phyloP scores from a whole-genome alignment of 1,140 invertebrate species.

The Procambarus virginalis region DNA sequence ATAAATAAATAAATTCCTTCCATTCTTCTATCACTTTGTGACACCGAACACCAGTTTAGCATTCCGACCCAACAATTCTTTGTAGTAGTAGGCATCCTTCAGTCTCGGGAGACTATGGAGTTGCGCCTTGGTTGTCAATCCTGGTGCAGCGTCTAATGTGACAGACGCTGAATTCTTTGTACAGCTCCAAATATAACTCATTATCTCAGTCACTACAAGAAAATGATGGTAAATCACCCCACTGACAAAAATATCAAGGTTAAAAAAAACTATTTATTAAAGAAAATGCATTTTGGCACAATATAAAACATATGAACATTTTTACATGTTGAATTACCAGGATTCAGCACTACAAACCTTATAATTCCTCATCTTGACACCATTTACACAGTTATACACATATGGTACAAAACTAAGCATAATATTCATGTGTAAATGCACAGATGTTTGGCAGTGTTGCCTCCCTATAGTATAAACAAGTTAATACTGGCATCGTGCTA shows the following conservation, averaged over 20 bases:
- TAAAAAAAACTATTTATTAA: constrained; percentile 29
- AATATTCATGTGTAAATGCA: constrained; percentile 54
- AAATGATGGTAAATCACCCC: too few relatives aligned
- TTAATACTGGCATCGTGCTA: not conserved
- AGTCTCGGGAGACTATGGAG: too few relatives aligned
- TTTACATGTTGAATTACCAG: constrained; percentile 47
- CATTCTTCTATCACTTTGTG: too few relatives aligned
- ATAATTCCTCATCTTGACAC: constrained; percentile 28
- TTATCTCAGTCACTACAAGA: too few relatives aligned
- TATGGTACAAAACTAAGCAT: constrained; percentile 56
- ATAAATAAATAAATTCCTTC: too few relatives aligned
- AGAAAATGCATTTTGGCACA: constrained; percentile 69
- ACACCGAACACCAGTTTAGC: too few relatives aligned
- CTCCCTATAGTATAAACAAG: not conserved
- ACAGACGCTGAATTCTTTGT: too few relatives aligned
- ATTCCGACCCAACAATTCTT: too few relatives aligned
- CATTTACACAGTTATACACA: constrained; percentile 59
- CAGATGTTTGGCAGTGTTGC: constrained; percentile 59
- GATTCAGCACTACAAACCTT: constrained; percentile 56
- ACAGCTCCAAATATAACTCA: too few relatives aligned
- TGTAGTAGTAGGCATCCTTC: too few relatives aligned
- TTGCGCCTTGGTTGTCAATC: too few relatives aligned
- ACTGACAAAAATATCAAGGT: not conserved
- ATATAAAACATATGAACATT: constrained; percentile 69
- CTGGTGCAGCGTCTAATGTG: too few relatives aligned